Conservation (phyloP, 2,797 vertebrate genomes). For the Ptychadena robeensis region DNA sequence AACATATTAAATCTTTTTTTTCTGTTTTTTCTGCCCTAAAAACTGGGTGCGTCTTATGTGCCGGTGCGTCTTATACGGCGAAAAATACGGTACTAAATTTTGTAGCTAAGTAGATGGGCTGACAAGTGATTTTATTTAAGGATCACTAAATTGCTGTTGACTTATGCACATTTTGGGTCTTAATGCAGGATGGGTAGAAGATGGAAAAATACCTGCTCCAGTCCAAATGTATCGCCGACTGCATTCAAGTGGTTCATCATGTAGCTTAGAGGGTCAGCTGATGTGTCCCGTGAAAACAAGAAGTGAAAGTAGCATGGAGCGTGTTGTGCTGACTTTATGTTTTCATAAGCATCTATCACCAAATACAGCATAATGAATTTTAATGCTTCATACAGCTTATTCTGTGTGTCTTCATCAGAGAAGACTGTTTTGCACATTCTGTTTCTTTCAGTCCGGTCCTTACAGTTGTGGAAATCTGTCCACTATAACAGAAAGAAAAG, state of each 20-base stretch:
- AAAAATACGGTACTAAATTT: too few relatives aligned
- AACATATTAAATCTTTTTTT: too few relatives aligned
- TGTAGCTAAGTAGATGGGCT: too few relatives aligned
- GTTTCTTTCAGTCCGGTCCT: conserved; percentile 72
- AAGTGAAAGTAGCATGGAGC: conserved; percentile 70
- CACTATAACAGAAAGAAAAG: conserved; percentile 69
- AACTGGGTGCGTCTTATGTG: too few relatives aligned
- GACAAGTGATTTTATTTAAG: too few relatives aligned
- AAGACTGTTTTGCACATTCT: conserved; percentile 74
- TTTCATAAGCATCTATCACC: conserved; percentile 76
- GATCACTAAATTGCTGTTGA: too few relatives aligned
- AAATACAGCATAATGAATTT: conserved; percentile 82
- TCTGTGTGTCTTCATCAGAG: conserved; percentile 73
- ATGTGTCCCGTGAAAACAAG: conserved; percentile 77
- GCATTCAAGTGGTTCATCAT: conserved; percentile 82
- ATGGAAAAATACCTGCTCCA: conserved; percentile 73
- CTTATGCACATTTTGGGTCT: background rate
- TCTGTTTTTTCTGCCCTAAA: too few relatives aligned
- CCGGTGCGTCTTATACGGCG: too few relatives aligned
- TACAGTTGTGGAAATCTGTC: conserved; percentile 73
- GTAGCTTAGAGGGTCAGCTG: conserved; percentile 78
- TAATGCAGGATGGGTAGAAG: background rate
- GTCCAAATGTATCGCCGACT: conserved; percentile 73
- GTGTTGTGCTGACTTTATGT: conserved; percentile 69
- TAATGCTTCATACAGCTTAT: conserved; percentile 77